Evolutionary conservation across 2,888 invertebrate genomes (phyloP).

Genomic region (Drosophila nr. perissopoda): DNA sequence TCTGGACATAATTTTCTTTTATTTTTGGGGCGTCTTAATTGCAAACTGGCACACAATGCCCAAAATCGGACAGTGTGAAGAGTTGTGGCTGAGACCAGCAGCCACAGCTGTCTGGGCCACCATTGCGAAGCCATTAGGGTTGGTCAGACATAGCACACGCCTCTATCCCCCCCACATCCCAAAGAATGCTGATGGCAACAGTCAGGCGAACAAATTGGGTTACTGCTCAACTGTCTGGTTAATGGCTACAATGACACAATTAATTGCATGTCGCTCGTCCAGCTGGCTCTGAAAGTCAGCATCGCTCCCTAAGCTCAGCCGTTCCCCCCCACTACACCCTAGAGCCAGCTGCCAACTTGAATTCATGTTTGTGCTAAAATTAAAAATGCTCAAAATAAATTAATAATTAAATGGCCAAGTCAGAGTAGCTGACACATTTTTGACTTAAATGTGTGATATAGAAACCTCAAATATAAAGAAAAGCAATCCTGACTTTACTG

Average conservation of each 20-base stretch:
- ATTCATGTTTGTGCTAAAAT: slow-evolving; percentile 69
- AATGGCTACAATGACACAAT: slow-evolving; percentile 80
- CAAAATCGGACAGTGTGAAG: slow-evolving; percentile 30
- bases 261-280: slow-evolving; percentile 69
- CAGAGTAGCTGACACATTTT: slow-evolving; percentile 7
- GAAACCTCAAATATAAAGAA: background rate
- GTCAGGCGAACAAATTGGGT: slow-evolving; percentile 79
- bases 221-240: slow-evolving; percentile 80
- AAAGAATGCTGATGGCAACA: slow-evolving; percentile 39
- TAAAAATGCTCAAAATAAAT: slow-evolving; percentile 74
- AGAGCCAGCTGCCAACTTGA: slow-evolving; percentile 44
- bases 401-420: slow-evolving; percentile 48
- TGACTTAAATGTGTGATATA: background rate
- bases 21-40: slow-evolving; percentile 71
- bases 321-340: background rate
- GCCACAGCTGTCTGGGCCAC: slow-evolving; percentile 44
- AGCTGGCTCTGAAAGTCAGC: slow-evolving; percentile 48
- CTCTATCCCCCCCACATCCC: background rate
- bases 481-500: background rate
- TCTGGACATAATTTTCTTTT: slow-evolving; percentile 41
- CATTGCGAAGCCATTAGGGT: slow-evolving; percentile 64
- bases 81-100: slow-evolving; percentile 26
- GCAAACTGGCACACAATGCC: slow-evolving; percentile 71
- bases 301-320: background rate
- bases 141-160: slow-evolving; percentile 57